These are phyloP conservation scores for Odobenus rosmarus DNA, from an alignment of 2,113 vertebrate genomes.

Conservation along the genomic window DNA sequence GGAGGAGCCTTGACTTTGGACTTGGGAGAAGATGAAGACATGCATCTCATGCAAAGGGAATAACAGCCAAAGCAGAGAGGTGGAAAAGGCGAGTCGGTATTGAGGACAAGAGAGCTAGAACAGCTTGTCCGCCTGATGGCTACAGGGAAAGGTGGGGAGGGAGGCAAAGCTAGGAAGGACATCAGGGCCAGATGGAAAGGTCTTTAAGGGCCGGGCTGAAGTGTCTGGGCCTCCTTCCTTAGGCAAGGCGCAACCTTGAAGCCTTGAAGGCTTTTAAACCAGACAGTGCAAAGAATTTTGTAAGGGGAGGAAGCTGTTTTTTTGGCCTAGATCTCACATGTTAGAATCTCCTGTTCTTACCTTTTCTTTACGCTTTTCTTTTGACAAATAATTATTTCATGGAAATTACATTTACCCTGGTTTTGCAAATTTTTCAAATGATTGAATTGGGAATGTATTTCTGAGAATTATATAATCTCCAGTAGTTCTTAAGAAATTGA, in stretches of 20 bases:
- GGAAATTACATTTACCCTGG: constrained; percentile 4
- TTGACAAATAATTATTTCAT: constrained; percentile 8
- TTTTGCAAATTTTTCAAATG: neutral
- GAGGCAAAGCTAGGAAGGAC: neutral
- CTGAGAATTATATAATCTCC: neutral
- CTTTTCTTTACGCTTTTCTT: neutral
- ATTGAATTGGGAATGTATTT: neutral
- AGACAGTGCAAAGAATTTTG: neutral
- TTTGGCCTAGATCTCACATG: neutral
- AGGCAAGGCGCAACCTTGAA: neutral
- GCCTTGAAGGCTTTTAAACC: neutral
- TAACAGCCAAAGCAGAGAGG: neutral
- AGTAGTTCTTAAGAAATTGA: constrained; percentile 7
- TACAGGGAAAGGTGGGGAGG: neutral
- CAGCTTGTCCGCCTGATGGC: neutral
- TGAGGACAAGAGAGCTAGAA: neutral
- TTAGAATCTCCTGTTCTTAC: neutral
- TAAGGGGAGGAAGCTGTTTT: neutral
- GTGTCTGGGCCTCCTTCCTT: neutral
- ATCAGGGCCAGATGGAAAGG: neutral
- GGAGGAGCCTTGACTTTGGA: neutral
- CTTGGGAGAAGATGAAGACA: neutral
- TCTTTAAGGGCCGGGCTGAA: neutral
- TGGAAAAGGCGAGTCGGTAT: neutral
- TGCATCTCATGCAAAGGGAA: neutral